Conservation (phyloP, 1,140 invertebrate genomes). For the Drosophila parabipectinata region DNA sequence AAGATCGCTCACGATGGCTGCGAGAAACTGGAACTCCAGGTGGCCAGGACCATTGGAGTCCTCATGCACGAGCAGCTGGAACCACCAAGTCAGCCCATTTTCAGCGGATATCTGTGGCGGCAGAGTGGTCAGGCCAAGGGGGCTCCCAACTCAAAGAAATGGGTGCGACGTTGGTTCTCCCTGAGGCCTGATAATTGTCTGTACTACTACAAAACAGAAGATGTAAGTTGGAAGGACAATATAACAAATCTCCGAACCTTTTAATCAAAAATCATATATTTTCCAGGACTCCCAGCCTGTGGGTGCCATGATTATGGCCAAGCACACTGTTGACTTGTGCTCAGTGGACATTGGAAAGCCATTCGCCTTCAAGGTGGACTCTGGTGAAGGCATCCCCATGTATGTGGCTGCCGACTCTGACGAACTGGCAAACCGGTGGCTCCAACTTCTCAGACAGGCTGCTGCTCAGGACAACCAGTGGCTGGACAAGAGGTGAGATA, state of each 20-base stretch:
- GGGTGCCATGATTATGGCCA: constrained; percentile 93
- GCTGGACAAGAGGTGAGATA: constrained; percentile 87
- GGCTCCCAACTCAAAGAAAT: constrained; percentile 87
- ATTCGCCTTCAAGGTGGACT: constrained; percentile 90
- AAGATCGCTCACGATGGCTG: constrained; percentile 94
- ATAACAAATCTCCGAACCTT: accelerated
- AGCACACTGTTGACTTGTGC: constrained; percentile 89
- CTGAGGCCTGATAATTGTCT: constrained; percentile 96
- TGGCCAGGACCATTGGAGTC: constrained; percentile 93
- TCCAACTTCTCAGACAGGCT: constrained; percentile 89
- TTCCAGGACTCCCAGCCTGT: constrained; percentile 93
- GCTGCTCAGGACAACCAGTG: constrained; percentile 89
- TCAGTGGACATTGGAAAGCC: constrained; percentile 83
- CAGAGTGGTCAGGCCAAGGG: constrained; percentile 86
- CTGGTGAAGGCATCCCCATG: constrained; percentile 90
- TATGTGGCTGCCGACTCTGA: constrained; percentile 92
- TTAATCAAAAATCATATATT: constrained; percentile 3
- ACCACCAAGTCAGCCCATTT: constrained; percentile 87
- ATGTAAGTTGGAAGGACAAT: constrained; percentile 85
- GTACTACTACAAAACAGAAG: constrained; percentile 97
- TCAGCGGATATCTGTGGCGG: constrained; percentile 92
- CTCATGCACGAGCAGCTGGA: constrained; percentile 87
- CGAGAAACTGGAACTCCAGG: constrained; percentile 93
- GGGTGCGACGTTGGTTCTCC: constrained; percentile 96
- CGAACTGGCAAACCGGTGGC: constrained; percentile 90